Conservation (phyloP, 1,140 invertebrate species). For the Ostrea denselamellosa region DNA sequence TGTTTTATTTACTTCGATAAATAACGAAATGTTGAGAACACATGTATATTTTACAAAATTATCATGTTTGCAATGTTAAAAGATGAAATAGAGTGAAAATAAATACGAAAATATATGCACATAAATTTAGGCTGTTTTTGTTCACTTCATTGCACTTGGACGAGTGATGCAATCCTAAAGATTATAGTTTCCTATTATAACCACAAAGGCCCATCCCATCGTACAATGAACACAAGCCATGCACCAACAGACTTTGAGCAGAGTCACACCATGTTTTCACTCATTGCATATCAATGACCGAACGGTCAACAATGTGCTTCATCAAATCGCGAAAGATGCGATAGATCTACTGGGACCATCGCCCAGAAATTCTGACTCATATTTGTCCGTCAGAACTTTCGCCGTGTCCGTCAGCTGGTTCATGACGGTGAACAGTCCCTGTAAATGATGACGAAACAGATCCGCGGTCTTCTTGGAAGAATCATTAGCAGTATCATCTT, state of each 20-base stretch:
- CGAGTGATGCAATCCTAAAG: background rate
- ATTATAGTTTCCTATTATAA: too few relatives aligned
- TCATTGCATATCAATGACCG: too few relatives aligned
- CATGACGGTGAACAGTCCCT: constrained; percentile 65
- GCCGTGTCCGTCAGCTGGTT: constrained; percentile 71
- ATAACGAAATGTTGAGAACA: background rate
- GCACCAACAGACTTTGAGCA: too few relatives aligned
- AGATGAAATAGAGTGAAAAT: background rate
- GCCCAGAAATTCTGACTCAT: constrained; percentile 65
- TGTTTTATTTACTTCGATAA: background rate
- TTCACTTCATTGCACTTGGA: constrained; percentile 2
- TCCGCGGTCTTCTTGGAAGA: constrained; percentile 64
- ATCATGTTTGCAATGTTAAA: background rate
- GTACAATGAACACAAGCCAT: too few relatives aligned
- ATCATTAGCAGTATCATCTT: constrained; percentile 52
- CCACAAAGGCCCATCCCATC: too few relatives aligned
- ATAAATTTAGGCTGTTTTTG: background rate
- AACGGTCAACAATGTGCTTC: background rate
- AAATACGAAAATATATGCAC: background rate
- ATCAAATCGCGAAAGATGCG: constrained; percentile 22
- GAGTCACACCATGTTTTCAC: too few relatives aligned
- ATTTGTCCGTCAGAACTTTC: constrained; percentile 63
- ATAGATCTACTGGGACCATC: constrained; percentile 24
- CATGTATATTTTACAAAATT: background rate
- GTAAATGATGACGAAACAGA: constrained; percentile 67